Evolutionary conservation across 2,797 vertebrate genomes (phyloP).

Genomic region (Hoplostethus mediterraneus): DNA sequence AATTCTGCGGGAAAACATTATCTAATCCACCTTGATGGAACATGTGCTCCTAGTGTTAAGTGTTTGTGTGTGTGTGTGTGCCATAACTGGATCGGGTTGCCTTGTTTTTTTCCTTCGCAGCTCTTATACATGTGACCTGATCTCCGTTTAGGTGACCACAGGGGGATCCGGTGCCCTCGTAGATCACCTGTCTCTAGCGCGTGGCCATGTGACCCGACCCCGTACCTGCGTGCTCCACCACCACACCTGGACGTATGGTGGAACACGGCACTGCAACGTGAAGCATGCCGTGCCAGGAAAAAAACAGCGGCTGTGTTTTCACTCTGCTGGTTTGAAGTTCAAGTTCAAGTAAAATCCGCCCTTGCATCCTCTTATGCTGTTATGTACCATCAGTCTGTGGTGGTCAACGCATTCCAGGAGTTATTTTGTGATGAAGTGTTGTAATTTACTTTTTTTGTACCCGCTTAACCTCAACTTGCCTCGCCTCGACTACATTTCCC

Average conservation of each 20-base stretch:
- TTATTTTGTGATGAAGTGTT: too few species aligned
- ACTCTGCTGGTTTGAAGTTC: too few species aligned
- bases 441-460: too few species aligned
- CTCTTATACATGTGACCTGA: conserved; percentile 37
- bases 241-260: not conserved
- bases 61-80: too few species aligned
- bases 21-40: not conserved
- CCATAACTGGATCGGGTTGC: conserved; percentile 28
- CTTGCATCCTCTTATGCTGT: too few species aligned
- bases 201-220: conserved; percentile 28
- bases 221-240: not conserved
- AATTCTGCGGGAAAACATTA: too few species aligned
- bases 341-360: too few species aligned
- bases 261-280: not conserved
- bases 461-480: too few species aligned
- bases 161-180: conserved; percentile 23
- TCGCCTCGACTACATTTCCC: too few species aligned
- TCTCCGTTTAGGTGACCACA: conserved; percentile 19
- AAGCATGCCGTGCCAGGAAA: not conserved
- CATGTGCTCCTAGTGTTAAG: not conserved
- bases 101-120: not conserved
- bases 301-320: too few species aligned
- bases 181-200: conserved; percentile 33
- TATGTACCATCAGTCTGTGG: too few species aligned
- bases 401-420: too few species aligned